Evolutionary conservation across 2,113 vertebrate genomes (phyloP).

Genomic region (Neodon shergylaensis): DNA sequence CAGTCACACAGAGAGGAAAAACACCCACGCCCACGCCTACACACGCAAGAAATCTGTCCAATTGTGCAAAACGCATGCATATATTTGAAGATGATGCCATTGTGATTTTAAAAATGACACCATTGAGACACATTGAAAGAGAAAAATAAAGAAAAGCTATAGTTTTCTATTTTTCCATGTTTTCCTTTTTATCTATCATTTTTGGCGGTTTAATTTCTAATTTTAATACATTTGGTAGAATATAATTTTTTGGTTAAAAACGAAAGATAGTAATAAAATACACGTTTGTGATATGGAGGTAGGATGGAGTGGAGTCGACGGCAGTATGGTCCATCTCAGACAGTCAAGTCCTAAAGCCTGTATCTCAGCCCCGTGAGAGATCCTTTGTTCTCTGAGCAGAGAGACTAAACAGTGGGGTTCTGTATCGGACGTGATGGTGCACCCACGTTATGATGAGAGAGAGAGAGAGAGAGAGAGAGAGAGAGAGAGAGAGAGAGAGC

Average conservation of each 20-base stretch:
- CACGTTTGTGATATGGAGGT: background rate
- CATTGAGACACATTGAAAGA: background rate
- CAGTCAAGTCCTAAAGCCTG: background rate
- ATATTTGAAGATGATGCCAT: background rate
- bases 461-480: background rate
- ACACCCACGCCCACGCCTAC: background rate
- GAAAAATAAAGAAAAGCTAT: background rate
- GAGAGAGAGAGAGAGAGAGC: background rate
- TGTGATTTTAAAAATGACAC: background rate
- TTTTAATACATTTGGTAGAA: background rate
- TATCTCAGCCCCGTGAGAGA: background rate
- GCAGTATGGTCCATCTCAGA: too few relatives aligned
- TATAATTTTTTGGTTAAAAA: background rate
- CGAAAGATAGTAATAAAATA: background rate
- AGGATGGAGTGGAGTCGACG: rapidly evolving
- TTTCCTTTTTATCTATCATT: background rate
- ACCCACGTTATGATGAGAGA: background rate
- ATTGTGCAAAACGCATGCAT: background rate
- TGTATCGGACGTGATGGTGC: background rate
- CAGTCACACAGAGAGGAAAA: background rate
- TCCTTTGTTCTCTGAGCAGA: background rate
- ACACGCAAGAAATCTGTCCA: background rate
- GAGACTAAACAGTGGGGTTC: background rate
- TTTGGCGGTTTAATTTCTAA: background rate
- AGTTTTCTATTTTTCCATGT: too few relatives aligned